phyloP scores from a whole-genome alignment of 2,888 invertebrate genomes.

The Drosophila dives region DNA sequence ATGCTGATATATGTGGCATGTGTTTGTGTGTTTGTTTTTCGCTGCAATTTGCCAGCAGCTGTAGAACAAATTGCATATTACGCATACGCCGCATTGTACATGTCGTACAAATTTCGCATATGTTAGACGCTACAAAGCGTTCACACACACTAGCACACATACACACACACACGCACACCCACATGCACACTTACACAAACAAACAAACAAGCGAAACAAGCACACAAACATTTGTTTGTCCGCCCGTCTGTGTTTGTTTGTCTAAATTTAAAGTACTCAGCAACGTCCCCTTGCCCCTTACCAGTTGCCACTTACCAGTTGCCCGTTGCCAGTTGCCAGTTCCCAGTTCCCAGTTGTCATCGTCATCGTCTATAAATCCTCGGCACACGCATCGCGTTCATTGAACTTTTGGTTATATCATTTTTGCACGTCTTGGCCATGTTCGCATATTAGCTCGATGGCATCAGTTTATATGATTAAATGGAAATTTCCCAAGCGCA shows the following conservation, averaged over 20 bases:
- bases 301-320: conserved; percentile 16
- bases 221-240: conserved; percentile 65
- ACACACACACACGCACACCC: conserved; percentile 20
- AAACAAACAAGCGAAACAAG: conserved; percentile 30
- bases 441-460: conserved; percentile 23
- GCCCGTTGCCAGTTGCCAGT: conserved; percentile 10
- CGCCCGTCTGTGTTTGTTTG: conserved; percentile 50
- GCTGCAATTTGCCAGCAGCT: conserved; percentile 70
- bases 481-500: conserved; percentile 30
- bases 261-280: conserved; percentile 72
- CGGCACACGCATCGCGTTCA: conserved; percentile 62
- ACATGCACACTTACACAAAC: conserved; percentile 2
- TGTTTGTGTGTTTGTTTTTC: conserved; percentile 31
- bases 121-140: conserved; percentile 36
- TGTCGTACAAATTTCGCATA: conserved; percentile 39
- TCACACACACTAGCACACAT: conserved; percentile 16
- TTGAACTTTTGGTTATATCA: conserved; percentile 59
- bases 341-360: conserved; percentile 10
- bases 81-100: conserved; percentile 69
- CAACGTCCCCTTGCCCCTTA: conserved; percentile 25
- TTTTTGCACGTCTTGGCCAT: conserved; percentile 25
- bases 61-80: conserved; percentile 75
- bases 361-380: conserved; percentile 53
- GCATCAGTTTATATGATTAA: conserved; percentile 41
- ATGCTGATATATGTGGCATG: background rate